These are phyloP conservation scores for Nesometra sesokonis DNA, from an alignment of 35 echinoderm and acorn worm species.

Conservation along the genomic window DNA sequence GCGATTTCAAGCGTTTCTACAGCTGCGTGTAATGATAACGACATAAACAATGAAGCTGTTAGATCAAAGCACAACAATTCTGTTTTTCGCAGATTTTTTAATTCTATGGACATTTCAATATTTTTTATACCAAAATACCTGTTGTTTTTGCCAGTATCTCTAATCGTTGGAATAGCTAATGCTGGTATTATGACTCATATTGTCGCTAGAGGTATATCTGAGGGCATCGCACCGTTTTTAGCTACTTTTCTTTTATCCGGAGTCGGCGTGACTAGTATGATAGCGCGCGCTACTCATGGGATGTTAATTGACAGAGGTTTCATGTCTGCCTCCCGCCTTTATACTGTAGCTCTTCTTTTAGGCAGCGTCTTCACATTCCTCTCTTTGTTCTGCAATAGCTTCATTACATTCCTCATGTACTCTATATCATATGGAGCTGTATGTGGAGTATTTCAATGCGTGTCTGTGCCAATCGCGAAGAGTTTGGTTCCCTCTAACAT, in stretches of 20 bases:
- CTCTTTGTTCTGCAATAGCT: background rate
- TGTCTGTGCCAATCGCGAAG: background rate
- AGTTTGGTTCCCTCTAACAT: background rate
- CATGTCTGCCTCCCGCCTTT: conserved; percentile 1
- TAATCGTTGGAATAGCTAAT: background rate
- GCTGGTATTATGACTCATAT: background rate
- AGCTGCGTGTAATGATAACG: too few species aligned
- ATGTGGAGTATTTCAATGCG: background rate
- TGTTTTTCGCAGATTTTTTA: background rate
- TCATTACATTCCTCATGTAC: background rate
- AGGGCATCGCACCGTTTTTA: background rate
- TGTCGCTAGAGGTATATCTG: conserved; percentile 1
- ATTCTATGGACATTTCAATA: background rate
- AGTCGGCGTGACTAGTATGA: conserved; percentile 5
- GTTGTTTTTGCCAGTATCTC: background rate
- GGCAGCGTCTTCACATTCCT: background rate
- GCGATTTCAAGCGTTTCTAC: too few species aligned
- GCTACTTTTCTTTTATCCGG: background rate
- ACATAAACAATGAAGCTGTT: background rate
- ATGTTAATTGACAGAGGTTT: background rate
- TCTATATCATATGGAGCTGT: background rate
- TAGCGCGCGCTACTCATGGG: background rate
- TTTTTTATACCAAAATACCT: background rate
- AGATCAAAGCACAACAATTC: too few species aligned
- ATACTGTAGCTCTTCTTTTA: background rate